Base-by-base conservation (phyloP, 2,113 vertebrate species). In the Prietella phreatophila region DNA sequence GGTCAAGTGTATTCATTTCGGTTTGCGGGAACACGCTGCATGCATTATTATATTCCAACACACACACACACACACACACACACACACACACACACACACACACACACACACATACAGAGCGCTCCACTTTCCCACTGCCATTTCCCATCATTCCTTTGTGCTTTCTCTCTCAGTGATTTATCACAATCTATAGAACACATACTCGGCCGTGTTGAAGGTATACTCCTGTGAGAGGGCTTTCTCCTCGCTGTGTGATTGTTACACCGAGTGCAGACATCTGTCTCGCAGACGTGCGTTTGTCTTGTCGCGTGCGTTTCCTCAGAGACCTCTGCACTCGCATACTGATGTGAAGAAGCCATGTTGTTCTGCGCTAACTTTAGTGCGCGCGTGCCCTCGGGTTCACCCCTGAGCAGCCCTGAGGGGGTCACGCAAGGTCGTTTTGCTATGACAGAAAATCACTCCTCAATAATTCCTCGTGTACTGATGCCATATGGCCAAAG, bases 301-400 rank as follows among this genome's bases (percentile, higher is more conserved):
- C 27, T 69, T 33, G 89, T 33, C 60, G 47, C 20, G 73, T 50
- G 84, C 30, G 83, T 89, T 89, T 84, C 80, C 61, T 90, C 63
- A 86, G 65, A 91, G 91, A 92, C 91, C 89, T 91, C 89, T 42
- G 56, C 86, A 80, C 88, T 89, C 87, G 89, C 83, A 93, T 87
- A 84, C 83, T 91, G 82, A 90, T 86, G 90, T 69, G 86, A 88
- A 89, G 88, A 92, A 92, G 84, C 55, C 56, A 9, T 20, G 78
- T 83, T 89, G 91, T 27, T 84, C 47, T 89, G 87, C 50, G 86
- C 84, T 36, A 83, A 33, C n/a, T 61, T 78, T 33, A 86, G 39
- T 25, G 33, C 80, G 67, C 85, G 86, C 85, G 76, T 80, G 53
- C 84, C 86, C 91, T 55, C 42, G 85, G 89, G 91, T 91, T 91